Evolutionary conservation across 2,888 invertebrate species (phyloP).

Genomic region (Anarsia innoxiella): DNA sequence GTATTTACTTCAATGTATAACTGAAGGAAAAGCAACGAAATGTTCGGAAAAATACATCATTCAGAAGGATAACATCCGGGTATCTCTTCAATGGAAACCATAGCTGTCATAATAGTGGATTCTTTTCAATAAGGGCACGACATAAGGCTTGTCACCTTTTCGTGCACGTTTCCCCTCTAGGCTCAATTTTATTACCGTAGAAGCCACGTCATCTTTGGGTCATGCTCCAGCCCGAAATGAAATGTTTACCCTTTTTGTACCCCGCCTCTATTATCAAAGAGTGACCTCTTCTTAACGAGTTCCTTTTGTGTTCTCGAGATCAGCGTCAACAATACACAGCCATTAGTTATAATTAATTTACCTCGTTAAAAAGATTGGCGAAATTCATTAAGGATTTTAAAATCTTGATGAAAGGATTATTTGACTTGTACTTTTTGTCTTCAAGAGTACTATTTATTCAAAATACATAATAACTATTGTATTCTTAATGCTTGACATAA

Average conservation of each 20-base stretch:
- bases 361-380: conserved; percentile 25
- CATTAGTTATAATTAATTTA: conserved; percentile 42
- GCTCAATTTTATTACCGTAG: conserved; percentile 33
- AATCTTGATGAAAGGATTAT: neutral
- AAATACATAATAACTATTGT: too few species aligned
- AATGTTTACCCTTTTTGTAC: conserved; percentile 50
- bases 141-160: conserved; percentile 35
- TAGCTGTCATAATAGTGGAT: conserved; percentile 24
- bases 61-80: too few species aligned
- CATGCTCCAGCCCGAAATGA: conserved; percentile 43
- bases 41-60: too few species aligned
- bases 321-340: conserved; percentile 43
- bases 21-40: too few species aligned
- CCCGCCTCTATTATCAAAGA: conserved; percentile 42
- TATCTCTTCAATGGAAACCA: too few species aligned
- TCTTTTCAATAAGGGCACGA: conserved; percentile 33
- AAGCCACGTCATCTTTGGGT: conserved; percentile 41
- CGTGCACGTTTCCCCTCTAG: conserved; percentile 29
- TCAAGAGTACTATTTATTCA: too few species aligned
- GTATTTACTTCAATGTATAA: too few species aligned
- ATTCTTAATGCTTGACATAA: too few species aligned
- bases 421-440: too few species aligned
- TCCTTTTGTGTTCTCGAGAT: conserved; percentile 48
- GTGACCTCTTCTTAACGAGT: conserved; percentile 49
- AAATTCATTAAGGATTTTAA: conserved; percentile 13